phyloP scores from a whole-genome alignment of 2,888 invertebrate genomes.

The Salpingus planirostris region DNA sequence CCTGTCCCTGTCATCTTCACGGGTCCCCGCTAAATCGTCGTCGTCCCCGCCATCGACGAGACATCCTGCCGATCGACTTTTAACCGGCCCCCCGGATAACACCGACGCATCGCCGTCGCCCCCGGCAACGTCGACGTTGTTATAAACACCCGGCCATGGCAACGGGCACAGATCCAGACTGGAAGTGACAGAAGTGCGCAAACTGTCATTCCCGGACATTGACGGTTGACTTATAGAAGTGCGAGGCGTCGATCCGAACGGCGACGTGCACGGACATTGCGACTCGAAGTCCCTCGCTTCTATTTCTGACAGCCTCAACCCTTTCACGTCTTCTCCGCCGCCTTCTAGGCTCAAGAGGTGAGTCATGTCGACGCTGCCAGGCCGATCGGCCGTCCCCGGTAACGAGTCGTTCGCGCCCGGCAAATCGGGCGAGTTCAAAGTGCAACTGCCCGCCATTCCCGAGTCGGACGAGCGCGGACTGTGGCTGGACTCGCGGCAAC shows the following conservation, averaged over 20 bases:
- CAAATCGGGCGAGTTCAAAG: slow-evolving; percentile 63
- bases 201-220: slow-evolving; percentile 47
- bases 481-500: slow-evolving; percentile 42
- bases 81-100: background rate
- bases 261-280: slow-evolving; percentile 64
- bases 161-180: slow-evolving; percentile 43
- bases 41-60: slow-evolving; percentile 3
- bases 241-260: slow-evolving; percentile 63
- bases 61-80: too few relatives aligned
- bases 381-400: slow-evolving; percentile 16
- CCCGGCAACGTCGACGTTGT: slow-evolving; percentile 23
- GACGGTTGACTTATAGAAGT: slow-evolving; percentile 52
- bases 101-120: slow-evolving; percentile 21
- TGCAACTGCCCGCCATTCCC: slow-evolving; percentile 77
- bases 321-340: slow-evolving; percentile 1
- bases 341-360: slow-evolving; percentile 23
- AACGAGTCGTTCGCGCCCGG: slow-evolving; percentile 24
- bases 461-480: slow-evolving; percentile 74
- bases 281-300: slow-evolving; percentile 52
- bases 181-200: slow-evolving; percentile 46
- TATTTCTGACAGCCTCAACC: slow-evolving; percentile 48
- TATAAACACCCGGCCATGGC: slow-evolving; percentile 33
- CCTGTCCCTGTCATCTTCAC: slow-evolving; percentile 23
- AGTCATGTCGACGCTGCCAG: slow-evolving; percentile 27
- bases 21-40: slow-evolving; percentile 5